Conservation (phyloP, 2,888 invertebrate species). For the Thalpophila matura region DNA sequence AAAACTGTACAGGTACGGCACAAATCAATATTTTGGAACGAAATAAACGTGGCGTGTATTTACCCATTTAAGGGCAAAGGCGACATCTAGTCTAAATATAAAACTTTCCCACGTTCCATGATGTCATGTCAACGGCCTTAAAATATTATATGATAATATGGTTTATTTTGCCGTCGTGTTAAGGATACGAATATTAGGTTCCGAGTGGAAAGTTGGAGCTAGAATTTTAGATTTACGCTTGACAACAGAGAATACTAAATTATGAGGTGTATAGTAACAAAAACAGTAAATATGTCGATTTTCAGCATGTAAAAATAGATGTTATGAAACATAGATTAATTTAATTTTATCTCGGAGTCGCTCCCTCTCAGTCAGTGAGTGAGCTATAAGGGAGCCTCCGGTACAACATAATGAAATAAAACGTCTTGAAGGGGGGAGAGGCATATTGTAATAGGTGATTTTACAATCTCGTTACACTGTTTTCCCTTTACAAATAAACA, state of each 20-base stretch:
- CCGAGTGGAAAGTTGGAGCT: neutral
- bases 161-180: conserved; percentile 4
- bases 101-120: conserved; percentile 69
- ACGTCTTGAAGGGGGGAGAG: no score
- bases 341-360: no score
- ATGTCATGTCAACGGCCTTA: conserved; percentile 62
- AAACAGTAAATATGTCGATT: neutral
- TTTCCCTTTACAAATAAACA: no score
- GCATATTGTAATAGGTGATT: no score
- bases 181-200: neutral
- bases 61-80: conserved; percentile 53
- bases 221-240: neutral
- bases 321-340: no score
- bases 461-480: no score
- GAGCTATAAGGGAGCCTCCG: no score
- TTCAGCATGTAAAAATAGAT: no score
- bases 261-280: no score
- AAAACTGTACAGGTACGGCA: conserved; percentile 9
- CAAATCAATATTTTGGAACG: conserved; percentile 55
- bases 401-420: no score
- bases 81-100: conserved; percentile 67
- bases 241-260: neutral
- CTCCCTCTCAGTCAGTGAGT: no score
- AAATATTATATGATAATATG: conserved; percentile 15
- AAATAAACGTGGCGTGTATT: conserved; percentile 57